These are phyloP conservation scores for Oxycera nigricornis DNA, from an alignment of 2,888 invertebrate species.

Conservation along the genomic window DNA sequence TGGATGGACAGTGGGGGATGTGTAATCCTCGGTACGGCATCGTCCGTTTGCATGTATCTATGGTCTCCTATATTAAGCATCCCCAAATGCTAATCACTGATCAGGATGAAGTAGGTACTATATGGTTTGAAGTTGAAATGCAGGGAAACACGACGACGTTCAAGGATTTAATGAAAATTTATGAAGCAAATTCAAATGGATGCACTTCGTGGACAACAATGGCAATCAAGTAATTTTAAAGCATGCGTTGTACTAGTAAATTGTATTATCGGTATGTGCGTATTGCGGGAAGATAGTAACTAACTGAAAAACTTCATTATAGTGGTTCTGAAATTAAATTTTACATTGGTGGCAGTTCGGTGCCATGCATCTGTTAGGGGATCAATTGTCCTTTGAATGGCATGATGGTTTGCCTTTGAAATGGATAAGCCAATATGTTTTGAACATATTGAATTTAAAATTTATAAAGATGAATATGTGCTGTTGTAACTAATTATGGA, in stretches of 20 bases:
- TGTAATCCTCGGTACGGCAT: too few species aligned
- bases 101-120: not conserved
- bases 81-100: not conserved
- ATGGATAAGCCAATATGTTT: not conserved
- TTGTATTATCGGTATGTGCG: not conserved
- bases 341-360: not conserved
- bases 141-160: not conserved
- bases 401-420: not conserved
- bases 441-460: not conserved
- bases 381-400: too few species aligned
- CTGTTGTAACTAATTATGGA: too few species aligned
- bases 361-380: not conserved
- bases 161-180: not conserved
- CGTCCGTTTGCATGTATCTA: too few species aligned
- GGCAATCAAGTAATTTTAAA: not conserved
- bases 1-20: too few species aligned
- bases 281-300: too few species aligned
- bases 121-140: not conserved
- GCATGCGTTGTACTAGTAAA: not conserved
- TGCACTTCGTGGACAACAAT: not conserved
- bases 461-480: too few species aligned
- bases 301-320: not conserved
- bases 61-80: too few species aligned
- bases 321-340: conserved; percentile 12
- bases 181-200: not conserved